These are phyloP conservation scores for Squalus acanthias DNA, from an alignment of 2,797 vertebrate species.

Conservation along the genomic window DNA sequence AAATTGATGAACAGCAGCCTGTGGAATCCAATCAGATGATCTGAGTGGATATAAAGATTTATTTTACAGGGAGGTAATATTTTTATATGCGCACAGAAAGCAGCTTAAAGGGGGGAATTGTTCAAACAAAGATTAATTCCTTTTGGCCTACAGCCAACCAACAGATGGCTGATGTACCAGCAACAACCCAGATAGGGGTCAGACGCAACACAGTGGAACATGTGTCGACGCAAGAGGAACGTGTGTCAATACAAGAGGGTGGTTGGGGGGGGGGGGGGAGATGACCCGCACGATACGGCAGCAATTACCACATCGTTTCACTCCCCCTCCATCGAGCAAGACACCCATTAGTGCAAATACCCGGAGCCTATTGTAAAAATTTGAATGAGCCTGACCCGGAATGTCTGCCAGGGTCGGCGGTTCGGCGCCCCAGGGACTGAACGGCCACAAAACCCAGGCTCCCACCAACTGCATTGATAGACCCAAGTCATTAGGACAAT, in stretches of 20 bases:
- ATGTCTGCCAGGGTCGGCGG: neutral
- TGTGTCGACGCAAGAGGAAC: neutral
- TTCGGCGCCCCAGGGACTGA: neutral
- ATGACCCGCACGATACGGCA: too few species aligned
- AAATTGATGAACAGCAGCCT: neutral
- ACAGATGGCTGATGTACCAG: neutral
- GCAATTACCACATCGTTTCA: neutral
- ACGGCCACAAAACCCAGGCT: neutral
- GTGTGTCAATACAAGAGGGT: neutral
- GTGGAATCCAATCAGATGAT: neutral
- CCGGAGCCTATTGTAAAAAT: neutral
- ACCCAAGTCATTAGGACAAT: neutral
- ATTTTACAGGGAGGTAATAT: neutral
- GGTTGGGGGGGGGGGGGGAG: neutral
- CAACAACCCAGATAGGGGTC: neutral
- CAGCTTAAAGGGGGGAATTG: neutral
- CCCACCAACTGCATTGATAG: neutral
- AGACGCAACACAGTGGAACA: neutral
- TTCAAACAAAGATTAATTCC: neutral
- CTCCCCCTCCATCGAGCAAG: neutral
- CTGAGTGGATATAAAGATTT: neutral
- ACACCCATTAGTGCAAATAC: neutral
- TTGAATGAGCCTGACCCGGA: neutral
- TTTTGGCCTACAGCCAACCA: neutral
- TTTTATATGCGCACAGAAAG: neutral